These are phyloP conservation scores for Lottia scabra DNA, from an alignment of 2,888 invertebrate species.

Conservation along the genomic window DNA sequence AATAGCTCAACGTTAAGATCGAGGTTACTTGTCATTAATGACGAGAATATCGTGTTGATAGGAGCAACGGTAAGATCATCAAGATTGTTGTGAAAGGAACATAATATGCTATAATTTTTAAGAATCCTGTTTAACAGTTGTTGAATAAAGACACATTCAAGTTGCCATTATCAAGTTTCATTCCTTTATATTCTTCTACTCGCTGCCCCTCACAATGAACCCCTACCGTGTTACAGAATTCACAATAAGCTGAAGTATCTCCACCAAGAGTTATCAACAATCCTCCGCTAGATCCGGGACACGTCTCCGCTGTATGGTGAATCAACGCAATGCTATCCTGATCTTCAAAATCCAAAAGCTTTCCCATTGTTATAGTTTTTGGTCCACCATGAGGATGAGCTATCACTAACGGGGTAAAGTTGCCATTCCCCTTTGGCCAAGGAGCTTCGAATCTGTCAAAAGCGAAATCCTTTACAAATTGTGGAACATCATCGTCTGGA, in stretches of 20 bases:
- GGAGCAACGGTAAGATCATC: too few relatives aligned
- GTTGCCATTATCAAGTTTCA: too few relatives aligned
- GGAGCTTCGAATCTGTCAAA: background rate
- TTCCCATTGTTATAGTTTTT: background rate
- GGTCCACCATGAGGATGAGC: background rate
- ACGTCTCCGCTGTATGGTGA: background rate
- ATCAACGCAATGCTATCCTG: background rate
- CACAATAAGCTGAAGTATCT: background rate
- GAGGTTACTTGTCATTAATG: too few relatives aligned
- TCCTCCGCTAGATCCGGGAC: background rate
- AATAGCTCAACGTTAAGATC: too few relatives aligned
- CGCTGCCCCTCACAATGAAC: background rate
- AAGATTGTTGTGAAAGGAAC: too few relatives aligned
- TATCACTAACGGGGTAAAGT: background rate
- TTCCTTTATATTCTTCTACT: background rate
- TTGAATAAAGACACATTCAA: too few relatives aligned
- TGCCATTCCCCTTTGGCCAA: background rate
- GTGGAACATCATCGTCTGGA: background rate
- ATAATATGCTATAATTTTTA: too few relatives aligned
- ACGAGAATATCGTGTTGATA: too few relatives aligned
- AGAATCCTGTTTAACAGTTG: too few relatives aligned
- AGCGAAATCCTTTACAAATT: background rate
- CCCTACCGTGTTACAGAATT: background rate
- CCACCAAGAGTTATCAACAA: background rate
- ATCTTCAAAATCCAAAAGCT: background rate